These are phyloP conservation scores for Microchirus variegatus DNA, from an alignment of 2,797 vertebrate genomes.

Conservation along the genomic window DNA sequence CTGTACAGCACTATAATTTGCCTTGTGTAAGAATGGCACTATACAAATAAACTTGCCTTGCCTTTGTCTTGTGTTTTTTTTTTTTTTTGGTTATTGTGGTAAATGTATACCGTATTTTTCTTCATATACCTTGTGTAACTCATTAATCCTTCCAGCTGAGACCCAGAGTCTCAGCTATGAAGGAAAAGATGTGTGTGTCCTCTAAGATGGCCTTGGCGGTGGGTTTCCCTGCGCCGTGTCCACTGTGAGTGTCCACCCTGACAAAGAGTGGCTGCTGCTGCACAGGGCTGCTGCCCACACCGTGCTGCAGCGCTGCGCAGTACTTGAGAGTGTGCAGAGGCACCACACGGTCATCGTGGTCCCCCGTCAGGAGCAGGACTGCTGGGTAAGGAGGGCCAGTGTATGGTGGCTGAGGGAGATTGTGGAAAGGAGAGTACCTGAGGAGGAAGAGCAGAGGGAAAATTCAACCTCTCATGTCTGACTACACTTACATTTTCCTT, in stretches of 20 bases:
- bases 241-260: constrained; percentile 80
- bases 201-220: constrained; percentile 82
- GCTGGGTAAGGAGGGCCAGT: constrained; percentile 69
- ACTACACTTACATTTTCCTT: neutral
- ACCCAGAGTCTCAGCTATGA: constrained; percentile 78
- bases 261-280: constrained; percentile 79
- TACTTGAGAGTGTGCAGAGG: constrained; percentile 85
- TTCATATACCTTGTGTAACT: too few relatives aligned
- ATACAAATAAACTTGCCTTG: too few relatives aligned
- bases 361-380: constrained; percentile 79
- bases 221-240: constrained; percentile 83
- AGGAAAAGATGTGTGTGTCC: constrained; percentile 77
- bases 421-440: constrained; percentile 84
- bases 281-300: constrained; percentile 53
- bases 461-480: neutral
- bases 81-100: too few relatives aligned
- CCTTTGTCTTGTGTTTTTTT: too few relatives aligned
- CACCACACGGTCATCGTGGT: constrained; percentile 84
- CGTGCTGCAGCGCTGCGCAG: constrained; percentile 75
- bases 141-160: constrained; percentile 74
- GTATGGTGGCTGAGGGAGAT: constrained; percentile 63
- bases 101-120: too few relatives aligned
- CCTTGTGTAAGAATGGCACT: too few relatives aligned
- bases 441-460: neutral
- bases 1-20: too few relatives aligned